Evolutionary conservation across 2,888 invertebrate species (phyloP).

Genomic region (Tromatobia lineatoria): DNA sequence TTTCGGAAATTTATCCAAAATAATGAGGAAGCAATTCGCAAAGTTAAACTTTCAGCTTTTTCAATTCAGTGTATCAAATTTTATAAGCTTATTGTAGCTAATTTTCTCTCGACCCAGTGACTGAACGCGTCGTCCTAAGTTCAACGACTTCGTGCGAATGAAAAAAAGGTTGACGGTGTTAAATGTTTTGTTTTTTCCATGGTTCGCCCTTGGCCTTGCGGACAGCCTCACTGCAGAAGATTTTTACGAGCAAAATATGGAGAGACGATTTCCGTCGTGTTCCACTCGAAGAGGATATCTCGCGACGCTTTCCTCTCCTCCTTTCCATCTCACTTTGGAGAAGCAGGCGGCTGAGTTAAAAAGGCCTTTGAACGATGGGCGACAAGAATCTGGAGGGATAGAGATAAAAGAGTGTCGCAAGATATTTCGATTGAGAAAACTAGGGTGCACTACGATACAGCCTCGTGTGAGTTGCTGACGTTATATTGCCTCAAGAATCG

Average conservation of each 20-base stretch:
- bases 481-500: slow-evolving; percentile 4
- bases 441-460: not conserved
- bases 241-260: slow-evolving; percentile 50
- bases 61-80: no score
- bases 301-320: not conserved
- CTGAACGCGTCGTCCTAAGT: slow-evolving; percentile 59
- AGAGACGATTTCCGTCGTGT: slow-evolving; percentile 48
- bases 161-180: slow-evolving; percentile 33
- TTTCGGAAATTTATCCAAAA: no score
- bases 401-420: slow-evolving; percentile 34
- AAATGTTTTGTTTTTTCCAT: slow-evolving; percentile 29
- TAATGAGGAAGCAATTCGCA: no score
- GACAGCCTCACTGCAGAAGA: slow-evolving; percentile 48
- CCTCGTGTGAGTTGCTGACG: not conserved
- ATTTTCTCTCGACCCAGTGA: no score
- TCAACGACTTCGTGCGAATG: slow-evolving; percentile 70
- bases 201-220: slow-evolving; percentile 41
- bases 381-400: slow-evolving; percentile 5
- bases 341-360: slow-evolving; percentile 27
- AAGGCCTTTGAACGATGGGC: slow-evolving; percentile 3
- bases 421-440: slow-evolving; percentile 40
- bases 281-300: slow-evolving; percentile 4
- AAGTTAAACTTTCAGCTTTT: no score
- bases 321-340: not conserved
- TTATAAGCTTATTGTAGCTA: no score